Base-by-base conservation (phyloP, 37 sponge, comb jelly and placozoan genomes). In the Haliclona indistincta region DNA sequence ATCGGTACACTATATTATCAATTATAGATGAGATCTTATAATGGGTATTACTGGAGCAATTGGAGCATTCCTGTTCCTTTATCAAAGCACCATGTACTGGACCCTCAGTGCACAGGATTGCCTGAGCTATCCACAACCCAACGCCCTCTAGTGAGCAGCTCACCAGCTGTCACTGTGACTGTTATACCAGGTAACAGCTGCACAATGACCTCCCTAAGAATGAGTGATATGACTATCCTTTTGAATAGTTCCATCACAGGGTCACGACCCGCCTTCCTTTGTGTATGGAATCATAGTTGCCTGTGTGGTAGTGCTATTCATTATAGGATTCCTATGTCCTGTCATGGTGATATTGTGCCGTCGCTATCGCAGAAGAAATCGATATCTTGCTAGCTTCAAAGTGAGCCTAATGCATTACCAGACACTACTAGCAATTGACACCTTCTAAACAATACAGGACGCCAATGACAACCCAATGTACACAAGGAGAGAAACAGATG, bases 21-120 rank as follows among this genome's bases (percentile, higher is more conserved):
- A 7, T 40, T 3, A 8, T 39, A 75, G 76, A 54, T 75, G 10
- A 61, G 77, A 40, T 63, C 54, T 1, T 52, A 62, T 51, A 84
- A 77, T 76, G 64, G 33, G 8, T 47, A 56, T 42, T 26, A 70
- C 26, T 85, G 85, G 85, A 64, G 85, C 30, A 41, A 73, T 23
- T 85, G 85, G 85, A 85, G 79, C 39, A 43, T 54, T 23, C 45
- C 79, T 4, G 47, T 78, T 2, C 3, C 39, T 32, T 40, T 84
- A n/a, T 29, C 7, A n/a, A 56, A 29, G 33, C 63, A 71, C 62
- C 78, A 77, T 17, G 65, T 49, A 36, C 2, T 32, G 11, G 40
- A 74, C 41, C 67, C 45, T 1, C 74, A 68, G 60, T 83, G 84
- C 56, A 61, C 51, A 4, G 73, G 56, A 47, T 17, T 47, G 15